These are phyloP conservation scores for Geococcyx californianus DNA, from an alignment of 2,113 vertebrate species.

Conservation along the genomic window DNA sequence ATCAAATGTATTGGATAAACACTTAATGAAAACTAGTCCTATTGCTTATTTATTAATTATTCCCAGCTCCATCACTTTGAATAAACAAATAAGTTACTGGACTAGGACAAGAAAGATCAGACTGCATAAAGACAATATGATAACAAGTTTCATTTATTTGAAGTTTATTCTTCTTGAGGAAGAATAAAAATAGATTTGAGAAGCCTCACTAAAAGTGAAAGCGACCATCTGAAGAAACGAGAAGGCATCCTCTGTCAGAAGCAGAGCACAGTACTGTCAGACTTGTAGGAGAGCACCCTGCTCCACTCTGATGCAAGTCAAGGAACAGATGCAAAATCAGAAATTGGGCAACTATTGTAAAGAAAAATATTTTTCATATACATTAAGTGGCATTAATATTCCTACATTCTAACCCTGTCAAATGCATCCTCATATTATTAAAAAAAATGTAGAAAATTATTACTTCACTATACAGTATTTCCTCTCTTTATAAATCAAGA, in stretches of 20 bases:
- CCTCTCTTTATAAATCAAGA: neutral
- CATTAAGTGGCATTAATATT: fast-evolving
- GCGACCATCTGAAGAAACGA: neutral
- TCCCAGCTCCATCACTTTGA: neutral
- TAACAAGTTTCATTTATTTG: neutral
- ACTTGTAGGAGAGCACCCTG: neutral
- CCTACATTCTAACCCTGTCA: neutral
- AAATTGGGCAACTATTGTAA: neutral
- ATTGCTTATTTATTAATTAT: neutral
- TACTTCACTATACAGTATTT: neutral
- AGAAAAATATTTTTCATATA: neutral
- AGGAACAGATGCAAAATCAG: neutral
- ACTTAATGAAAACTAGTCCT: neutral
- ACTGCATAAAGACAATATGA: fast-evolving
- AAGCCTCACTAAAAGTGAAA: neutral
- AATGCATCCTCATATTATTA: neutral
- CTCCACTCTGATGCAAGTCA: neutral
- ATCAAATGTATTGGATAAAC: neutral
- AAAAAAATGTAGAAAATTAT: neutral
- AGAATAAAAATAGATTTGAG: neutral
- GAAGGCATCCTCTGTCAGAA: neutral
- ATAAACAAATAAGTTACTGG: neutral
- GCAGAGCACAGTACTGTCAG: neutral
- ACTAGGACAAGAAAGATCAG: neutral
- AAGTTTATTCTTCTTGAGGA: neutral